A percentile compares a stretch with the other conserved stretches of the same genome.
Evolutionary conservation across 30 jellyfish, hydroid and myxozoan genomes (phyloP).

Genomic region (Phacellophora camtschatica): DNA sequence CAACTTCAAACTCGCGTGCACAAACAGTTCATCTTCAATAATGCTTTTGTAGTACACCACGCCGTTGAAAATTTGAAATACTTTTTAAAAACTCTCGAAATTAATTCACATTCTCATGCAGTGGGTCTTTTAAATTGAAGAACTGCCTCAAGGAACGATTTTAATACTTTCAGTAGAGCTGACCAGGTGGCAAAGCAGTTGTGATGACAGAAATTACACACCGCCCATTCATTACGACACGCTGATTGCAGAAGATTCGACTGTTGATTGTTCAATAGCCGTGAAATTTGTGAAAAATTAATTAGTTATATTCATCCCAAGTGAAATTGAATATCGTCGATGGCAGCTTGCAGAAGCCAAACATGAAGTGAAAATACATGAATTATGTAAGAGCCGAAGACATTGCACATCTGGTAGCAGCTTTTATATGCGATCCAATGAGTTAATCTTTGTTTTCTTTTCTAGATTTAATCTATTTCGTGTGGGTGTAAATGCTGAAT

Average conservation of each 20-base stretch:
- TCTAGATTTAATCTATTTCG: conserved; percentile 35
- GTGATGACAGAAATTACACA: background rate
- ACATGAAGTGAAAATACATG: conserved; percentile 12
- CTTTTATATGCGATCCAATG: conserved; percentile 32
- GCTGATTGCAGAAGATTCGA: background rate
- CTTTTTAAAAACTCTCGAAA: no score
- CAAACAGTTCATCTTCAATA: no score
- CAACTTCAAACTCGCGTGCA: no score
- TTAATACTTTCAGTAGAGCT: background rate
- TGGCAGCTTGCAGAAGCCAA: conserved; percentile 6
- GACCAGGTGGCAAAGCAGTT: background rate
- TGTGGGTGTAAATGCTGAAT: conserved; percentile 53
- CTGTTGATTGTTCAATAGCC: background rate
- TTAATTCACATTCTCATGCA: no score
- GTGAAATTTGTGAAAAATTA: background rate
- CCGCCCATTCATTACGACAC: background rate
- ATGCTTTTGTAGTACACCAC: no score
- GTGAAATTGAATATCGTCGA: background rate
- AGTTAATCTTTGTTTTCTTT: conserved; percentile 18
- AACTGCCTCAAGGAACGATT: no score
- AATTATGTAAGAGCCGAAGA: conserved; percentile 32
- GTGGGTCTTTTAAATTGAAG: no score
- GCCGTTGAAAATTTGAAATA: no score
- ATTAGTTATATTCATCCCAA: background rate
- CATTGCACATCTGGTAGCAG: conserved; percentile 67